phyloP scores from a whole-genome alignment of 2,888 invertebrate genomes.

The Brenthis ino region DNA sequence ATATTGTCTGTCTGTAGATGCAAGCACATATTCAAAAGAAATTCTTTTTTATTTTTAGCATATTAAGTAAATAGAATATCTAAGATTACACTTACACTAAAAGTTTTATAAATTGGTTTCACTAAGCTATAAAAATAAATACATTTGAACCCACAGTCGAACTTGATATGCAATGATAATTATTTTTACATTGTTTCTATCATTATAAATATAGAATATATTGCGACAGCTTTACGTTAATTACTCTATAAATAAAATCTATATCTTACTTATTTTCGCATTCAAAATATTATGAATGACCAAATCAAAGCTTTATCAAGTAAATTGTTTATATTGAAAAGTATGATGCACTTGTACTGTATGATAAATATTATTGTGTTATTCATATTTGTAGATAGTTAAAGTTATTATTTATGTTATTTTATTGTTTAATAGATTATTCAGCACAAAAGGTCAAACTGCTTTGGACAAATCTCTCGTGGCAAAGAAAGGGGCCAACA shows the following conservation, averaged over 20 bases:
- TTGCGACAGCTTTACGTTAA: background rate
- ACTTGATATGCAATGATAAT: too few species aligned
- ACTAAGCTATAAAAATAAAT: too few species aligned
- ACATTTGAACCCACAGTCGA: too few species aligned
- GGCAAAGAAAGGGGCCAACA: constrained; percentile 93
- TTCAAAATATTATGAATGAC: constrained; percentile 7
- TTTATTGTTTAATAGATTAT: constrained; percentile 80
- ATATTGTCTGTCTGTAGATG: too few species aligned
- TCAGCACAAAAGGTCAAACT: constrained; percentile 96
- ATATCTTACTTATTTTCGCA: background rate
- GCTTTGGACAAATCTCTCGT: constrained; percentile 95
- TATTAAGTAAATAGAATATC: too few species aligned
- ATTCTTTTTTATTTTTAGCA: too few species aligned
- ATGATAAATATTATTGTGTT: too few species aligned
- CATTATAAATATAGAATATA: background rate
- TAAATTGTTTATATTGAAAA: constrained; percentile 10
- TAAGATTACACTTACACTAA: too few species aligned
- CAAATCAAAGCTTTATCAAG: constrained; percentile 1
- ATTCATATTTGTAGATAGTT: background rate
- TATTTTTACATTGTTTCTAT: too few species aligned
- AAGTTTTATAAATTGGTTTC: too few species aligned
- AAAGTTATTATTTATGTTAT: constrained; percentile 3
- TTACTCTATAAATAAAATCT: constrained; percentile 6
- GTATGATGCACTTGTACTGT: background rate
- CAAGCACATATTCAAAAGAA: too few species aligned